Base-by-base conservation (phyloP, 2,888 invertebrate species). In the Diploptera punctata region DNA sequence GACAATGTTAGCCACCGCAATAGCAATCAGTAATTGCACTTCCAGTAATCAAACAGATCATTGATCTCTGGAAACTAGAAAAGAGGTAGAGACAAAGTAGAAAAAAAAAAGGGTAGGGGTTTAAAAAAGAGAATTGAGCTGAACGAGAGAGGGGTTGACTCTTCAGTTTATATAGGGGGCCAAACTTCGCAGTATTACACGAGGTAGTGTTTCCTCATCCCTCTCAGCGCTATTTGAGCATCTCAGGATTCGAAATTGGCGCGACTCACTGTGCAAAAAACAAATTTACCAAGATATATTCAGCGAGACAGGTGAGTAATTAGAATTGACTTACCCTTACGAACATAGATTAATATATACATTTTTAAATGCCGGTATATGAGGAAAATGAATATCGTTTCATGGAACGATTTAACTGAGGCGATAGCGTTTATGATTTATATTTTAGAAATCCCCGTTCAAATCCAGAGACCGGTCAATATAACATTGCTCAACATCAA, bases 121-220 rank as follows among this genome's bases (percentile, higher is more conserved):
- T n/a, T n/a, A 26, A 57, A 24, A 26, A 24, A 62, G 31, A 21
- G 33, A 62, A 62, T 31, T 24, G 62, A 43, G 52, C 13, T 19
- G 16, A 47, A 18, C 47, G 52, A 13, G 3, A 21, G 31, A 16
- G 29, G 31, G 31, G 29, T 29, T 57, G 57, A 57, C 57, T 57
- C 57, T 57, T 57, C 57, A 31, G 65, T 65, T 65, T 65, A 47
- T 65, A 33, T 26, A 65, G 65, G 65, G n/a, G 65, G 47, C 29
- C 47, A 47, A 65, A 65, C 44, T 65, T 65, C 47, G 65, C 26
- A 65, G 65, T 57, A 57, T 29, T 57, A 57, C 57, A 57, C 16
- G 57, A 21, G 52, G 24, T 19, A 24, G 13, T n/a, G 7, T 33
- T 5, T 10, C 33, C 33, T 33, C 33, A 33, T 5, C 24, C 26